Evolutionary conservation across 2,888 invertebrate species (phyloP).

Genomic region (Sipha maydis): DNA sequence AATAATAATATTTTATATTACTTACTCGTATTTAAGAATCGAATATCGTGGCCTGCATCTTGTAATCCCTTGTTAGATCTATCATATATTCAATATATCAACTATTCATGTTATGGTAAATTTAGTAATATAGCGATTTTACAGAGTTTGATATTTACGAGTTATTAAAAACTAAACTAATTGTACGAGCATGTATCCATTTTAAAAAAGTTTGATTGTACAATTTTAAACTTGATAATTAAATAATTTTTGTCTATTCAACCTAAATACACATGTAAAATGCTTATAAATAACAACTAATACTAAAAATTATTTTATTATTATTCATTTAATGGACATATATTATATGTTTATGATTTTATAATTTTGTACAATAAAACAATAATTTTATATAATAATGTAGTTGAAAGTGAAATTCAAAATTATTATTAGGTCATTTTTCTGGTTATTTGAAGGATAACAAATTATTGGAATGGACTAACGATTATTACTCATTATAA

Average conservation of each 20-base stretch:
- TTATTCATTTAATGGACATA: too few relatives aligned
- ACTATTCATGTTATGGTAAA: neutral
- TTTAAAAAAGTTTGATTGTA: neutral
- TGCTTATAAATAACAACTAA: too few relatives aligned
- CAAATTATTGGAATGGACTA: neutral
- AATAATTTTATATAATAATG: neutral
- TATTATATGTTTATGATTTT: too few relatives aligned
- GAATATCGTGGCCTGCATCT: constrained; percentile 15
- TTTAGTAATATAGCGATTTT: too few relatives aligned
- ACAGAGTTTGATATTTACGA: neutral
- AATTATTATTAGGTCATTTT: constrained; percentile 38
- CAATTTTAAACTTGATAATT: neutral
- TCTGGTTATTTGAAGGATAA: constrained; percentile 42
- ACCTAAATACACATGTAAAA: neutral
- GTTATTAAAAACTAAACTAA: too few relatives aligned
- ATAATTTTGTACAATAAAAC: neutral
- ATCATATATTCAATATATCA: neutral
- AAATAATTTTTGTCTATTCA: neutral
- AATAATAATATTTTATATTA: constrained; percentile 42
- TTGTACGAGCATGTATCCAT: too few relatives aligned
- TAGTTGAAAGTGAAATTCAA: constrained; percentile 30
- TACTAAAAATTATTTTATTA: too few relatives aligned
- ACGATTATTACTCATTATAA: neutral
- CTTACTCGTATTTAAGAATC: constrained; percentile 33
- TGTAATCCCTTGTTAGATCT: constrained; percentile 8